Evolutionary conservation across 2,113 vertebrate species (phyloP), one percentile per base, ranked within the genome.

Genomic region (Empidonax alnorum): DNA sequence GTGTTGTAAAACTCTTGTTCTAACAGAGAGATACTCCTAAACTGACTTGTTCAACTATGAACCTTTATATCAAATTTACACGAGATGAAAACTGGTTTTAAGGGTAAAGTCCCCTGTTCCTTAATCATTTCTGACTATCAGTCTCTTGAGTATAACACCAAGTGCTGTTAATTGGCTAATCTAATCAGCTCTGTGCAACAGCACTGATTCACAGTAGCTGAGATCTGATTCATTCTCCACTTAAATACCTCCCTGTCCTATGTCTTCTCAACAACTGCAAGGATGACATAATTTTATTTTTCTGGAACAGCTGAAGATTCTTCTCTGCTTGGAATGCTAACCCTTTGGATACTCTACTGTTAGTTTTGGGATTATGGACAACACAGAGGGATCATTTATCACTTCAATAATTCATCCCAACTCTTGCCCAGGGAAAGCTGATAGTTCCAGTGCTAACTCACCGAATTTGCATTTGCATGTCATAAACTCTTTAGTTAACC

Each of bases 271-370:
- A 52, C 62, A 96, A 94, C 50, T 83, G 52, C 35, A 96, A 84
- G 73, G 68, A 52, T 96, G 81, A 78, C 85, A 94, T 92, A 33
- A 94, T 78, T 95, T 67, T 79, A 15, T 94, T 87, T 92, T 10
- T 84, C 76, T 96, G 73, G 41, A 94, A 74, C 20, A 90, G 50
- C 85, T 93, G 74, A 93, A 85, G 30, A n/a, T 92, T 94, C 77
- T 55, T 72, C 68, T 91, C 27, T 69, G 61, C 6, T 63, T 95
- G 95, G 63, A 92, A 75, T 5, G 27, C 49, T 78, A 91, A 69
- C 20, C 18, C 19, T 73, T 50, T 85, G 75, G 88, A 27, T 82
- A 84, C 27, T 77, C 25, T 87, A 41, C 8, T 77, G 14, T 74
- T 84, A 18, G 5, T 3, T 58, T 90, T 94, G 67, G 46, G 79